Conservation (phyloP, 2,888 invertebrate genomes). For the Diaprepes abbreviatus region DNA sequence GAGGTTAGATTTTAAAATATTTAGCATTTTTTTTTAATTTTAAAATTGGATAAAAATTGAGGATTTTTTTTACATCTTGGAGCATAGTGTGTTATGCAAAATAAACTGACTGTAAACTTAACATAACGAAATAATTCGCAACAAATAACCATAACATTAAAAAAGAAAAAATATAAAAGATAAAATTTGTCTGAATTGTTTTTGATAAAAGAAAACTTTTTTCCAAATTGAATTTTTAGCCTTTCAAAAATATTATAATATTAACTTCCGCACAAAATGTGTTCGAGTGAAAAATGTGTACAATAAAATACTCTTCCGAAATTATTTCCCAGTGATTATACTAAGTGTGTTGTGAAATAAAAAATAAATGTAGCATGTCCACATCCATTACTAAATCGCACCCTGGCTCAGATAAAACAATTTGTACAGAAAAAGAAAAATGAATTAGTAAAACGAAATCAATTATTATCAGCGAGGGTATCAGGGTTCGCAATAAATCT, state of each 20-base stretch:
- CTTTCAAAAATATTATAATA: neutral
- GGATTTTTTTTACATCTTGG: too few relatives aligned
- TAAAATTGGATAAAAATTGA: too few relatives aligned
- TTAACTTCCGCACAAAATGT: neutral
- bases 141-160: too few relatives aligned
- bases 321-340: conserved; percentile 18
- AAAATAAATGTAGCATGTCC: conserved; percentile 41
- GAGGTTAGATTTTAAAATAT: too few relatives aligned
- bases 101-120: too few relatives aligned
- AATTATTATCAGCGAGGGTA: conserved; percentile 55
- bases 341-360: conserved; percentile 29
- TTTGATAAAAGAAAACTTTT: too few relatives aligned
- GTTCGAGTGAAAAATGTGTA: neutral
- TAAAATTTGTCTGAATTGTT: too few relatives aligned
- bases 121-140: too few relatives aligned
- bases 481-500: conserved; percentile 57
- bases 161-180: too few relatives aligned
- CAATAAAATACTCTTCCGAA: neutral
- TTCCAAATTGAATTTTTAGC: neutral
- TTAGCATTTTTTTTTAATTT: too few relatives aligned
- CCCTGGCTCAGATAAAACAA: conserved; percentile 19
- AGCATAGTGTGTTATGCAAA: too few relatives aligned
- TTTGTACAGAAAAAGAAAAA: conserved; percentile 50
- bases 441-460: conserved; percentile 54
- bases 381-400: conserved; percentile 39